A percentile compares a stretch with the other conserved stretches of the same genome.
Evolutionary conservation across 2,113 vertebrate species (phyloP).

Genomic region (Gobius niger): DNA sequence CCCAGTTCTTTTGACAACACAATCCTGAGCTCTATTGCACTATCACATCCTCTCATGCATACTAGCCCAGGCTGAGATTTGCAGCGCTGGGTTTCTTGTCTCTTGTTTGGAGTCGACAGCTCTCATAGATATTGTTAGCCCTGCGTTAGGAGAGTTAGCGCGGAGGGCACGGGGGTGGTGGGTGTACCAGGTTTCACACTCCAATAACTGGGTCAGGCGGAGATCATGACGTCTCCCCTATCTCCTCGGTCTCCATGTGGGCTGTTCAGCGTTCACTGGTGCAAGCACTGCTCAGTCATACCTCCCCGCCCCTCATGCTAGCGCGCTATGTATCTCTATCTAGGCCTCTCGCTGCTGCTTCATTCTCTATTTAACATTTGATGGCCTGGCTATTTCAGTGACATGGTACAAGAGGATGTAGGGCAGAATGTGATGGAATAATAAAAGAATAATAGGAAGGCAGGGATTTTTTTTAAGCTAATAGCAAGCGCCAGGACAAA

Average conservation of each 20-base stretch:
- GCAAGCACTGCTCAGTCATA: slow-evolving; percentile 17
- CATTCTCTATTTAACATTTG: neutral
- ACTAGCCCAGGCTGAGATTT: slow-evolving; percentile 33
- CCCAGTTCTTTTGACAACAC: neutral
- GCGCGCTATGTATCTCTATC: neutral
- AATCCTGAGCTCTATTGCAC: slow-evolving; percentile 3
- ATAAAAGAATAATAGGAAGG: neutral
- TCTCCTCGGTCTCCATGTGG: slow-evolving; percentile 50
- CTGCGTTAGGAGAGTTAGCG: slow-evolving; percentile 1
- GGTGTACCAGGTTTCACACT: slow-evolving; percentile 50
- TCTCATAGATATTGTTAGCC: slow-evolving; percentile 23
- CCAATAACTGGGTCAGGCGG: slow-evolving; percentile 73
- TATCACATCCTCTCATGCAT: slow-evolving; percentile 24
- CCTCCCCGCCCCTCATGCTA: neutral
- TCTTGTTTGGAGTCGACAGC: slow-evolving; percentile 24
- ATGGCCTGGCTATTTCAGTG: neutral
- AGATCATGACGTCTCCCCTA: slow-evolving; percentile 59
- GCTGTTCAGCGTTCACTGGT: slow-evolving; percentile 40
- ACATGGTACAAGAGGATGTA: neutral
- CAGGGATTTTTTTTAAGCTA: neutral
- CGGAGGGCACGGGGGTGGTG: neutral
- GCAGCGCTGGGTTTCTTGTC: slow-evolving; percentile 29
- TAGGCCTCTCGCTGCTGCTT: neutral
- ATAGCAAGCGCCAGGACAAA: neutral
- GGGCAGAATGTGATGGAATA: neutral